phyloP scores from a whole-genome alignment of 2,113 vertebrate genomes.

The Butastur rufipennis region DNA sequence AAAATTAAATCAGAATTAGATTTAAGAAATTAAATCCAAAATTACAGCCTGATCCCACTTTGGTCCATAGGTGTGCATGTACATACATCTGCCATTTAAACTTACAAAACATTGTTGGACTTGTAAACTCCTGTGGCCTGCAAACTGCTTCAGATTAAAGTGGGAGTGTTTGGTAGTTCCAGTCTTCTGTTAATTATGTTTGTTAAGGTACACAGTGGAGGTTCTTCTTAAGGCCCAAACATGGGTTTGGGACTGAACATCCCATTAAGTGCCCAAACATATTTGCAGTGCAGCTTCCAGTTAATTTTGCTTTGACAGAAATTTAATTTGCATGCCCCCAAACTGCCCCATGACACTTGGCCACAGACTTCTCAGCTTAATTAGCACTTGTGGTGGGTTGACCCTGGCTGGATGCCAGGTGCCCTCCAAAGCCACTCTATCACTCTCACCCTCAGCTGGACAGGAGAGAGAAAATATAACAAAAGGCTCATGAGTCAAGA shows the following conservation, averaged over 20 bases:
- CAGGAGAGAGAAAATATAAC: too few relatives aligned
- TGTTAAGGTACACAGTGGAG: neutral
- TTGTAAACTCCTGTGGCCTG: neutral
- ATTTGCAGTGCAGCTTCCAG: neutral
- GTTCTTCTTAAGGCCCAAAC: neutral
- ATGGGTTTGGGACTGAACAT: neutral
- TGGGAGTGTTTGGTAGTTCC: neutral
- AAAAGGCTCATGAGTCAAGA: too few relatives aligned
- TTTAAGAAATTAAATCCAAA: neutral
- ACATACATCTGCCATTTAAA: neutral
- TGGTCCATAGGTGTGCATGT: fast-evolving
- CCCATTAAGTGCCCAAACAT: neutral
- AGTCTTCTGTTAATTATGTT: neutral
- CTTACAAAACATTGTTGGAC: neutral
- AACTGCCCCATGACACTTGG: neutral
- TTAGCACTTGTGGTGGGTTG: neutral
- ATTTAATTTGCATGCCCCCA: neutral
- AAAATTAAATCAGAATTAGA: too few relatives aligned
- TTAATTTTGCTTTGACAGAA: neutral
- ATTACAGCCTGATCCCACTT: neutral
- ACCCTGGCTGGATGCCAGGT: too few relatives aligned
- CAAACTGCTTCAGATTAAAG: neutral
- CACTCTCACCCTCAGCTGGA: too few relatives aligned
- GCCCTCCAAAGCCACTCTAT: too few relatives aligned
- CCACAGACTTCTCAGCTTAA: neutral